A percentile compares a stretch with the other conserved stretches of the same genome.
Conservation (phyloP, 2,113 vertebrate genomes). For the Spilogale gracilis region DNA sequence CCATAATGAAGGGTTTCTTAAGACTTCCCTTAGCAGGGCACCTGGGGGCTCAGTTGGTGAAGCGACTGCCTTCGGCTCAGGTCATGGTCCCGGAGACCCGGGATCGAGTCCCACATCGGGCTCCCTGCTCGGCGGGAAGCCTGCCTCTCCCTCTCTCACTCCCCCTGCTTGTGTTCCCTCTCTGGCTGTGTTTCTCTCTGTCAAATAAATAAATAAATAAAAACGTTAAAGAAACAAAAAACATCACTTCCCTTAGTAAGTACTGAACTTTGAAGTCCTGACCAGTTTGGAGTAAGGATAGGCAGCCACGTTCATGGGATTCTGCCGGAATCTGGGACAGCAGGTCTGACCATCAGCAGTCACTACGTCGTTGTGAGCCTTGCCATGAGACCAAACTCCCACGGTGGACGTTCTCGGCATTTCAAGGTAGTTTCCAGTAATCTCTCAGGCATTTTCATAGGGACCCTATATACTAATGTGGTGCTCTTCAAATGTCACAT, state of each 20-base stretch:
- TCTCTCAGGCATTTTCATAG: neutral
- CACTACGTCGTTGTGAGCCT: neutral
- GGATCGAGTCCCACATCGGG: too few relatives aligned
- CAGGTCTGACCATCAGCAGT: neutral
- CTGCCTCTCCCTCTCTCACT: too few relatives aligned
- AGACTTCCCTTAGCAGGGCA: neutral
- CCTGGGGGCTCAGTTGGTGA: too few relatives aligned
- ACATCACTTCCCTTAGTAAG: neutral
- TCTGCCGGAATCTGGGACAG: neutral
- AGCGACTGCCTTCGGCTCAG: too few relatives aligned
- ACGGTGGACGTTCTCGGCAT: neutral
- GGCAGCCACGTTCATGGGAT: neutral
- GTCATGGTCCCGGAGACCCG: too few relatives aligned
- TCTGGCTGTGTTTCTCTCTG: too few relatives aligned
- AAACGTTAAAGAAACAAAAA: too few relatives aligned
- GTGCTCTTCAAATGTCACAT: neutral
- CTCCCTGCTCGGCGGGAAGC: too few relatives aligned
- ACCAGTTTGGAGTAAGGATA: neutral
- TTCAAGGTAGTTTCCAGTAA: neutral
- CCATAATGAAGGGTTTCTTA: neutral
- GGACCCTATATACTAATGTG: neutral
- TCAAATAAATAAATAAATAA: too few relatives aligned
- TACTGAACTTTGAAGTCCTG: neutral
- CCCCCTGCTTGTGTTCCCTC: too few relatives aligned
- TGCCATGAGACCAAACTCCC: neutral